phyloP scores from a whole-genome alignment of 2,113 vertebrate genomes.

The Leiothrix lutea region DNA sequence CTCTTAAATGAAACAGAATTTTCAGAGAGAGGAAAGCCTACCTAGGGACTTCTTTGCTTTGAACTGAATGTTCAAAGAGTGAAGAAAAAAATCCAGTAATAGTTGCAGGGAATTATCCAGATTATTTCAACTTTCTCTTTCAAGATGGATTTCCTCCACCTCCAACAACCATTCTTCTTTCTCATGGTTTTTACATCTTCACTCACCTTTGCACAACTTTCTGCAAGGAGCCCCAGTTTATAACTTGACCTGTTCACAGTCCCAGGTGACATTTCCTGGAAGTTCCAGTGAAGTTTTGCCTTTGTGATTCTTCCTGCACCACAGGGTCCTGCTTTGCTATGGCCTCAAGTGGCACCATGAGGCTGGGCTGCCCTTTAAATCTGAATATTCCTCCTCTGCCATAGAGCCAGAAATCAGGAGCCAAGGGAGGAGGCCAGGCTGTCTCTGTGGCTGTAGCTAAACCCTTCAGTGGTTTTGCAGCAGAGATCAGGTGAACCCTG shows the following conservation, averaged over 20 bases:
- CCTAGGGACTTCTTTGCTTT: neutral
- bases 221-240: neutral
- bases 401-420: neutral
- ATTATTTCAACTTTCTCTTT: neutral
- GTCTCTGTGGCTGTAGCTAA: neutral
- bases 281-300: neutral
- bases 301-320: neutral
- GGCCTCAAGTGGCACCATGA: accelerated
- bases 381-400: neutral
- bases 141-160: neutral
- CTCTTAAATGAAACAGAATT: neutral
- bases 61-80: neutral
- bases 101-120: neutral
- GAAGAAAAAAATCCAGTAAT: neutral
- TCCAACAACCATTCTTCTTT: neutral
- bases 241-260: neutral
- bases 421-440: neutral
- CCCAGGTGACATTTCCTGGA: neutral
- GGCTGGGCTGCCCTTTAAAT: neutral
- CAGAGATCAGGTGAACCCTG: neutral
- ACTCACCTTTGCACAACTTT: neutral
- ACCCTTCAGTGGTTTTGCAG: neutral
- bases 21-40: neutral
- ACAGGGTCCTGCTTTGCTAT: neutral
- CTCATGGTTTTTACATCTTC: neutral